Conservation (phyloP, 2,888 invertebrate genomes). For the Cosmopolites sordidus region DNA sequence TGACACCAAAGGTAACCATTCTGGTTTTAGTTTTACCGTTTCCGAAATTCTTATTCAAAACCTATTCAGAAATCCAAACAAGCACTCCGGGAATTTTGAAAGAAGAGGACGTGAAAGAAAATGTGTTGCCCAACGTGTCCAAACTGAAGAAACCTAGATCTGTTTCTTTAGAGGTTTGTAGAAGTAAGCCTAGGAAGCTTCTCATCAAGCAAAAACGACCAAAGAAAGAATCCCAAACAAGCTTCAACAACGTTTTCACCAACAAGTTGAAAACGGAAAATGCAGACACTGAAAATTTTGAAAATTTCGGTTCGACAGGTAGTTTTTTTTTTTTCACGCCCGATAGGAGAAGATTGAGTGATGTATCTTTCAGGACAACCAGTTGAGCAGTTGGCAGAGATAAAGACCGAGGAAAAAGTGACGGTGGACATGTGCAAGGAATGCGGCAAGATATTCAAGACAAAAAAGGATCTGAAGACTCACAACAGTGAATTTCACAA, state of each 20-base stretch:
- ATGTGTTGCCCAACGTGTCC: neutral
- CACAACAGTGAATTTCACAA: conserved; percentile 52
- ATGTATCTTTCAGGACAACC: neutral
- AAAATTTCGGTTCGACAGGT: conserved; percentile 14
- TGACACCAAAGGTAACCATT: conserved; percentile 59
- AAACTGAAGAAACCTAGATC: conserved; percentile 17
- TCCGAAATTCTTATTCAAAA: too few species aligned
- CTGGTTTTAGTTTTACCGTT: too few species aligned
- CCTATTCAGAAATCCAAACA: too few species aligned
- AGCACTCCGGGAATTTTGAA: conserved; percentile 7
- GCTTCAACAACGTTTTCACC: conserved; percentile 44
- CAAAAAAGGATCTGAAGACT: conserved; percentile 41
- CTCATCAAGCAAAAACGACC: conserved; percentile 40
- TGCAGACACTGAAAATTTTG: conserved; percentile 14
- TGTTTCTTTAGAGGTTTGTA: conserved; percentile 37
- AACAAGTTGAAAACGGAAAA: conserved; percentile 42
- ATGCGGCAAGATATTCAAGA: conserved; percentile 39
- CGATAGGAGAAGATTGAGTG: too few species aligned
- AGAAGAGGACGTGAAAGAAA: conserved; percentile 17
- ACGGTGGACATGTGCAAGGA: conserved; percentile 32
- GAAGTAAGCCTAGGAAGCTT: conserved; percentile 42
- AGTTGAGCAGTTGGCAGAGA: conserved; percentile 24
- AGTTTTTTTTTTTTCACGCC: too few species aligned
- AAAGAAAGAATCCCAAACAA: conserved; percentile 37
- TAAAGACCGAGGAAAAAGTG: conserved; percentile 42